Conservation (phyloP, 2,113 vertebrate species). For the Sphaerodactylus townsendi region DNA sequence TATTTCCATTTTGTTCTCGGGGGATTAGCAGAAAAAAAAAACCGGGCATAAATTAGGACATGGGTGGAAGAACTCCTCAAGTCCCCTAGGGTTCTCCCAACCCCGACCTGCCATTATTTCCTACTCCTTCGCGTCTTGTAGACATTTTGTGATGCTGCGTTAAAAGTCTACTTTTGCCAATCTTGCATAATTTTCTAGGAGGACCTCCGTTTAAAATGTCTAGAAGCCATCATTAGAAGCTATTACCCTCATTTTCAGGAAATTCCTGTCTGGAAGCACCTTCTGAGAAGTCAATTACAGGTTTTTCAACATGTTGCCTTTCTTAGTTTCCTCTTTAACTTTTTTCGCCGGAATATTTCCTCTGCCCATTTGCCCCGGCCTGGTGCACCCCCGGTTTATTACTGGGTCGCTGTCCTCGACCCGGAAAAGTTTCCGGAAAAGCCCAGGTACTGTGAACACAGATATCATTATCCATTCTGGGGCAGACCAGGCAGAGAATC, state of each 20-base stretch:
- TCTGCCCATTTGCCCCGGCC: conserved; percentile 25
- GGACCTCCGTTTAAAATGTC: conserved; percentile 67
- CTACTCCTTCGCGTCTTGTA: conserved; percentile 12
- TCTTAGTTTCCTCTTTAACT: conserved; percentile 50
- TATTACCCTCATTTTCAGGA: conserved; percentile 70
- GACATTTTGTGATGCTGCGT: conserved; percentile 44
- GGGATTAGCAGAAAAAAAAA: neutral
- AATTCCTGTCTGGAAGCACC: conserved; percentile 74
- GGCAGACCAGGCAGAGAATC: neutral
- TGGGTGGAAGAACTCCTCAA: conserved; percentile 32
- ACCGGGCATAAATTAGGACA: conserved; percentile 35
- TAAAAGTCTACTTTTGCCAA: conserved; percentile 53
- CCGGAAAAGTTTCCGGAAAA: neutral
- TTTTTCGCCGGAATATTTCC: conserved; percentile 33
- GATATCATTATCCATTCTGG: neutral
- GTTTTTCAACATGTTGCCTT: conserved; percentile 54
- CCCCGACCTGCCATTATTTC: conserved; percentile 29
- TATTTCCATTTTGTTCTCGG: neutral
- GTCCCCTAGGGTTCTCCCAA: no score
- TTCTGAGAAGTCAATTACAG: conserved; percentile 65
- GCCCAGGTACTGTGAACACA: no score
- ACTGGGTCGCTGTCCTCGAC: neutral
- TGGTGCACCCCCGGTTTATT: neutral
- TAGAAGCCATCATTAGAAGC: conserved; percentile 69
- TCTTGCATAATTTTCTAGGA: conserved; percentile 57